Base-by-base conservation (phyloP, 1,140 invertebrate genomes). In the Drosophila tani region DNA sequence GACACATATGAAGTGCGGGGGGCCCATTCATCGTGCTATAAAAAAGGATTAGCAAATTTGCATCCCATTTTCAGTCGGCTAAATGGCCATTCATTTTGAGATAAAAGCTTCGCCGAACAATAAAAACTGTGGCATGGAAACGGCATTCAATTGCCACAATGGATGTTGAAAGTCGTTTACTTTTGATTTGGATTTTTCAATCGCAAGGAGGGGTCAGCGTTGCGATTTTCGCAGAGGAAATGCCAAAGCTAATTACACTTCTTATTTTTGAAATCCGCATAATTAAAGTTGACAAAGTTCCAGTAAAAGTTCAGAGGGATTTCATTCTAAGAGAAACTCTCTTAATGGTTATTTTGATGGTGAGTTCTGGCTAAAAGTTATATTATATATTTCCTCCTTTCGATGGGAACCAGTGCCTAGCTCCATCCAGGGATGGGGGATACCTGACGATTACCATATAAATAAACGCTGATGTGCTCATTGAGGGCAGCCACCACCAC, bases 381-480 rank as follows among this genome's bases (percentile, higher is more conserved):
- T 24, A 24, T 24, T 24, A 29, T 29, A 6, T 29, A 29, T 29
- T 17, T 58, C 8, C 15, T 57, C 14, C 3, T n/a, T 14, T 15
- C 17, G 3, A 5, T 51, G 21, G 6, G 19, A 53, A 62, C 19
- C 59, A 17, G 7, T 19, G 49, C 47, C 24, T 9, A 27, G 27
- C 32, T 63, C 32, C 47, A 32, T 24, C 2, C 7, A 6, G 24
- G 11, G 7, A 12, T 7, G 27, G 51, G 51, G 45, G 27, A 19
- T 69, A 69, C 66, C 66, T 69, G 60, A 43, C 59, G 14, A 65
- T 50, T 69, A 35, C 14, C 58, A 64, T 68, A 47, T 17, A 64
- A 19, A 47, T 40, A 35, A 27, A 49, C 1, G 17, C 45, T 29
- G 12, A 38, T 47, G 17, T 50, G 24, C 29, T 35, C 53, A 35